Base-by-base conservation (phyloP, 2,888 invertebrate genomes). In the Galeruca laticollis region DNA sequence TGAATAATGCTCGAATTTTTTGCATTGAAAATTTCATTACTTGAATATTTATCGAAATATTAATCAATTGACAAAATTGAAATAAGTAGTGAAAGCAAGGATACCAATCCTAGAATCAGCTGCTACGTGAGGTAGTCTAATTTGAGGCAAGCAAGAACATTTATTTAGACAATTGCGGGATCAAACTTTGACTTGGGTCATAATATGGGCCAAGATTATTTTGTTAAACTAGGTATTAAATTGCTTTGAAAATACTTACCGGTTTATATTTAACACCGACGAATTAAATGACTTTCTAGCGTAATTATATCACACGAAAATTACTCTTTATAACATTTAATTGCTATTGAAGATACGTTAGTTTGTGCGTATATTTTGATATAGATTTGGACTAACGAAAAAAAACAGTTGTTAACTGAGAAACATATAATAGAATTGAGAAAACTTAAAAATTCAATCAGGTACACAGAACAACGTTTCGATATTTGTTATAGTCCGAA, bases 401-500 rank as follows among this genome's bases (percentile, higher is more conserved):
- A 40, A 61, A 60, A 21, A 60, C 51, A 40, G 20, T 31, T 65
- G 51, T 66, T 35, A 72, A 74, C 70, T 70, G 47, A 75, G 64
- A 64, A 73, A 75, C 70, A 67, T 59, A 69, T 68, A 73, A 72
- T 43, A 70, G 72, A 73, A 65, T 70, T 47, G 60, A 63, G 65
- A 49, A 69, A 37, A 61, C 63, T 71, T 59, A 70, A 52, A 61
- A 60, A 68, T 73, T 70, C 64, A 71, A 75, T 79, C 81, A 82
- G 82, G 82, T 82, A 80, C 82, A 78, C 69, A 75, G 78, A 76
- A 76, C 78, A 75, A 67, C 67, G 68, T 69, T 71, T 60, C 65
- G 71, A 47, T 62, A 63, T 69, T 71, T 64, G 57, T 71, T 71
- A 77, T 80, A 79, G 81, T 83, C 81, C 80, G 79, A 79, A 74